phyloP scores from a whole-genome alignment of 1,140 invertebrate genomes.

The Tenebrio molitor region DNA sequence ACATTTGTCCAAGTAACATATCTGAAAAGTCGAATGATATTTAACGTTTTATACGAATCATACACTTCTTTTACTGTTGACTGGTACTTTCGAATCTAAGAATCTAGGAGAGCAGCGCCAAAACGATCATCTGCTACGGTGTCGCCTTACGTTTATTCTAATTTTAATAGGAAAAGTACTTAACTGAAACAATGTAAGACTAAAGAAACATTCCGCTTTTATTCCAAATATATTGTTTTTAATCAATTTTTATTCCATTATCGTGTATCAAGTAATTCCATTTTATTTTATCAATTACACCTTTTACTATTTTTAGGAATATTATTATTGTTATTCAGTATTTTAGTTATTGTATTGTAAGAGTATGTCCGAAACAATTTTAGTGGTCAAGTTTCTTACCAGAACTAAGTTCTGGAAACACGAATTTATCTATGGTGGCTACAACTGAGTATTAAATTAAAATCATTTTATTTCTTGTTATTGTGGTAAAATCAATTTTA shows the following conservation, averaged over 20 bases:
- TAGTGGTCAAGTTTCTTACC: conserved; percentile 9
- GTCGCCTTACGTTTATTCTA: too few species aligned
- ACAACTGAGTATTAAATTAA: conserved; percentile 28
- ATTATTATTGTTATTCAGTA: conserved; percentile 42
- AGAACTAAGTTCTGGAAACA: conserved; percentile 20
- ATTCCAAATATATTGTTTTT: conserved; percentile 39
- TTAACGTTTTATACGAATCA: too few species aligned
- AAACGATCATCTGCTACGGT: too few species aligned
- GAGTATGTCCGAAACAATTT: conserved; percentile 3
- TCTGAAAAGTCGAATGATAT: not conserved
- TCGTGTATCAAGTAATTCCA: conserved; percentile 34
- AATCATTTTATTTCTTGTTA: conserved; percentile 34
- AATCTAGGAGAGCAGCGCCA: too few species aligned
- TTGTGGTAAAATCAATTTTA: conserved; percentile 34
- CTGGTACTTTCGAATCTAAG: too few species aligned
- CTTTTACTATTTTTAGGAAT: conserved; percentile 38
- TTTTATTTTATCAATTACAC: conserved; percentile 39
- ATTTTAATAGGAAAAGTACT: too few species aligned
- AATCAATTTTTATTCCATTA: conserved; percentile 16
- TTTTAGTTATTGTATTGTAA: conserved; percentile 32
- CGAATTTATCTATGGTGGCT: conserved; percentile 28
- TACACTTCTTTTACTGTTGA: too few species aligned
- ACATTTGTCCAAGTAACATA: not conserved
- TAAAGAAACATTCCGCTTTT: conserved; percentile 43
- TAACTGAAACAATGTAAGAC: conserved; percentile 40